Conservation (phyloP, 2,888 invertebrate genomes). For the Hyposoter didymator region DNA sequence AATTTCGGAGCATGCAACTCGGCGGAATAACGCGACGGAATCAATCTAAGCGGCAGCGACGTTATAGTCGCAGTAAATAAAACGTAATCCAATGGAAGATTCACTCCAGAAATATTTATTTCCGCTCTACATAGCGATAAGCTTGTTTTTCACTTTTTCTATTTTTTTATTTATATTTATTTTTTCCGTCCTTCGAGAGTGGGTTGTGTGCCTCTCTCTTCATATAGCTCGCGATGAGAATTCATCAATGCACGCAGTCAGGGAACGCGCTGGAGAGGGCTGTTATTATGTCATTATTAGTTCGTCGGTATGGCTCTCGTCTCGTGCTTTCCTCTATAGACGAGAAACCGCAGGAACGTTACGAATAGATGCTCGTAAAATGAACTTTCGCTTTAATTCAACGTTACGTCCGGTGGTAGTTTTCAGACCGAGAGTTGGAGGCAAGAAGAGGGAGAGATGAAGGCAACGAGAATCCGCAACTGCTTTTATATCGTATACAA, state of each 20-base stretch:
- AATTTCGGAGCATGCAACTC: background rate
- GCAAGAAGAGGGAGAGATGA: conserved; percentile 11
- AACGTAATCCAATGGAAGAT: conserved; percentile 32
- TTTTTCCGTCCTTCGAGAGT: conserved; percentile 6
- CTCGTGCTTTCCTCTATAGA: conserved; percentile 22
- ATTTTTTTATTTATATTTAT: background rate
- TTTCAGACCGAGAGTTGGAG: conserved; percentile 52
- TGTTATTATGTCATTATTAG: conserved; percentile 67
- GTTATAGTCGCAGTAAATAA: conserved; percentile 1
- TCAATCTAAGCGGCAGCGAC: conserved; percentile 11
- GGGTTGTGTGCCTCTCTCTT: conserved; percentile 4
- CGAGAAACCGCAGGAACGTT: conserved; percentile 56
- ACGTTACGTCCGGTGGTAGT: conserved; percentile 69
- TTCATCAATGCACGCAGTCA: conserved; percentile 45
- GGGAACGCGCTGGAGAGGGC: conserved; percentile 43
- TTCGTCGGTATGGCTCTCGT: conserved; percentile 51
- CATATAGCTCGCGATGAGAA: conserved; percentile 25
- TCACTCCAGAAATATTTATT: conserved; percentile 14
- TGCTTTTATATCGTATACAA: conserved; percentile 33
- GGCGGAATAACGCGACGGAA: background rate
- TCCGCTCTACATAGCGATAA: background rate
- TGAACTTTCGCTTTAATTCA: conserved; percentile 76
- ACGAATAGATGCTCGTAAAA: conserved; percentile 72
- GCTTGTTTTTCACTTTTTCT: background rate
- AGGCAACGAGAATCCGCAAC: background rate